phyloP scores from a whole-genome alignment of 2,888 invertebrate species.

The Ypsolopha sequella region DNA sequence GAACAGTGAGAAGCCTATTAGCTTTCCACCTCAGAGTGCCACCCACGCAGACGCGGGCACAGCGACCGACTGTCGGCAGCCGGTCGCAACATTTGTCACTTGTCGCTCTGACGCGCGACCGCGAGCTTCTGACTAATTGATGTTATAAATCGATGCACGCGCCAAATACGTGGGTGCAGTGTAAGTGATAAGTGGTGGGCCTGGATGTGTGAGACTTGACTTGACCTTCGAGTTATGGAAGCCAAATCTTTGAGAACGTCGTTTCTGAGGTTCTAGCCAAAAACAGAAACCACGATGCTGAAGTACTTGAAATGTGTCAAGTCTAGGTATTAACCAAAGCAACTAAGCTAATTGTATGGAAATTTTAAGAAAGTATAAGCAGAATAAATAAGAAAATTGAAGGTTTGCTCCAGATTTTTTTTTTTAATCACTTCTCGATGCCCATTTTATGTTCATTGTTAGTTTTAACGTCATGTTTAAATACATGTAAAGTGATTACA shows the following conservation, averaged over 20 bases:
- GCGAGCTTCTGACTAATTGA: constrained; percentile 59
- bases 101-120: constrained; percentile 32
- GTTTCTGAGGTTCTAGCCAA: background rate
- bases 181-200: background rate
- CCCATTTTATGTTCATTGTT: too few species aligned
- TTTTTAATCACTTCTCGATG: too few species aligned
- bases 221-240: too few species aligned
- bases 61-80: constrained; percentile 14
- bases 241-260: too few species aligned
- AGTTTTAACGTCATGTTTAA: too few species aligned
- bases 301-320: background rate
- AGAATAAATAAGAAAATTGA: too few species aligned
- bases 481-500: too few species aligned
- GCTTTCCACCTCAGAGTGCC: constrained; percentile 1
- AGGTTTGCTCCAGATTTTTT: too few species aligned
- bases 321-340: too few species aligned
- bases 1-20: constrained; percentile 1
- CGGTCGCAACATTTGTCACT: constrained; percentile 54
- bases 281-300: background rate
- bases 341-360: too few species aligned
- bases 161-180: background rate
- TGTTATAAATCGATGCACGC: constrained; percentile 55
- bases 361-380: too few species aligned
- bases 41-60: constrained; percentile 37
- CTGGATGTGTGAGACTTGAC: background rate